Percentiles rank a stretch among this genome's conserved stretches.
Evolutionary conservation across 2,888 invertebrate genomes (phyloP).

Genomic region (Hypselothyrea guttata): DNA sequence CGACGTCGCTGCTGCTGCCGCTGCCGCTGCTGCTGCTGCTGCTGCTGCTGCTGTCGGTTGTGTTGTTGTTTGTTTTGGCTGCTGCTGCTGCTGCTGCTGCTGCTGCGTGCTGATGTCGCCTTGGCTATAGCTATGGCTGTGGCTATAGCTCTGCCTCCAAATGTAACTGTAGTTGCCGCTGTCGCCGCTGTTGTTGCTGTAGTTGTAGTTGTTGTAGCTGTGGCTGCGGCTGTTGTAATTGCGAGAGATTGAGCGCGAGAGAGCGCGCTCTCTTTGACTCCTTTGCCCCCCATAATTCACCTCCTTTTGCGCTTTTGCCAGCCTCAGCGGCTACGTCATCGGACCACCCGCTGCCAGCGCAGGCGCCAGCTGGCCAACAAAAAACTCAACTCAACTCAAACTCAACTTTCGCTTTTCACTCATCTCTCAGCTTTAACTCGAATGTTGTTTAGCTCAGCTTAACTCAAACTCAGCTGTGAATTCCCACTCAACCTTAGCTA

Average conservation of each 20-base stretch:
- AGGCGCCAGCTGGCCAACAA: slow-evolving; percentile 29
- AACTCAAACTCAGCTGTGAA: no score
- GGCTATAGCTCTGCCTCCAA: not conserved
- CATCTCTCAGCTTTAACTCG: slow-evolving; percentile 7
- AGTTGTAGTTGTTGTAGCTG: slow-evolving; percentile 12
- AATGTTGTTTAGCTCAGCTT: not conserved
- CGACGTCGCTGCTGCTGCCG: slow-evolving; percentile 29
- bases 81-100: slow-evolving; percentile 15
- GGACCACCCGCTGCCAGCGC: slow-evolving; percentile 18
- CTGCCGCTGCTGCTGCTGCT: slow-evolving; percentile 1
- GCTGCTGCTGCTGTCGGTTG: slow-evolving; percentile 8
- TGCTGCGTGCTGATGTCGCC: slow-evolving; percentile 24
- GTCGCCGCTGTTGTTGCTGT: slow-evolving; percentile 12
- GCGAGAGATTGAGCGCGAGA: not conserved
- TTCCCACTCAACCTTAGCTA: no score
- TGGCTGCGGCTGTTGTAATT: slow-evolving; percentile 33
- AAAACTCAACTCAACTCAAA: slow-evolving; percentile 19
- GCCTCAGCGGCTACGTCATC: slow-evolving; percentile 46
- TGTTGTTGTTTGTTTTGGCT: slow-evolving; percentile 29
- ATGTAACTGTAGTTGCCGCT: slow-evolving; percentile 24
- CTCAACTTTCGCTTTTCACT: slow-evolving; percentile 1
- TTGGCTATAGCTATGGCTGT: slow-evolving; percentile 22
- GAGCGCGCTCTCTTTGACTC: slow-evolving; percentile 8
- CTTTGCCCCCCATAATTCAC: not conserved
- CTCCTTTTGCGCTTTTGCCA: slow-evolving; percentile 59